Evolutionary conservation across 2,797 vertebrate species (phyloP).

Genomic region (Anguilla obscura): DNA sequence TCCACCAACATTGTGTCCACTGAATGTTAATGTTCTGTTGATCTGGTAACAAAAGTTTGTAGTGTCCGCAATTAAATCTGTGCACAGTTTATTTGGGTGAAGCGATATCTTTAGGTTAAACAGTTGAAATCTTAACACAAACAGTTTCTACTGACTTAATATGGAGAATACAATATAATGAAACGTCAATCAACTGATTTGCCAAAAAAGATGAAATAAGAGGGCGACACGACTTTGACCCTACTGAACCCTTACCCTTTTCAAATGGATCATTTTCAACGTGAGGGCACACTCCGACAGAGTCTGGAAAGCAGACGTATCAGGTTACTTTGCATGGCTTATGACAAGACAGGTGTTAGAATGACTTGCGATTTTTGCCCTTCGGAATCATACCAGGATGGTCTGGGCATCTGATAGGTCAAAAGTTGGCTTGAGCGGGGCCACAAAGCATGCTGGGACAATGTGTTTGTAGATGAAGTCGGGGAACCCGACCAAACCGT

Average conservation of each 20-base stretch:
- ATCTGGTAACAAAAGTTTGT: not conserved
- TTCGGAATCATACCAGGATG: conserved; percentile 79
- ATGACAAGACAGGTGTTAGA: not conserved
- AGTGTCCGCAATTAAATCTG: not conserved
- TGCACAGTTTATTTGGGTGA: not conserved
- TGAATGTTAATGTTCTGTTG: not conserved
- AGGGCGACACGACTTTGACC: not conserved
- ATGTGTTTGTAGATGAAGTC: conserved; percentile 99
- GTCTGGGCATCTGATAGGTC: conserved; percentile 97
- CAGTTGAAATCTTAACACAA: not conserved
- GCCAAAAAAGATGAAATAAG: not conserved
- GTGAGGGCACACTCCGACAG: conserved; percentile 93
- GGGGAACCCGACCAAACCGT: conserved; percentile 92
- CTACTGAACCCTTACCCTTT: conserved; percentile 76
- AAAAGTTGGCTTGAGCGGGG: conserved; percentile 94
- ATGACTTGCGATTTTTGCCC: not conserved
- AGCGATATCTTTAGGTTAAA: not conserved
- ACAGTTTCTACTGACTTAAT: not conserved
- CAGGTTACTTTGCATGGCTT: not conserved
- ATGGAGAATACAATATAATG: not conserved
- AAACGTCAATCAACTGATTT: not conserved
- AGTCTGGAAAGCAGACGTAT: conserved; percentile 73
- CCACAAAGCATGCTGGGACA: conserved; percentile 93
- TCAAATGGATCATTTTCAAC: conserved; percentile 95
- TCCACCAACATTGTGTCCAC: not conserved